Percentiles rank a stretch among this genome's conserved stretches.
These are phyloP conservation scores for Tragopan temminckii DNA, from an alignment of 2,797 vertebrate species.

Conservation along the genomic window DNA sequence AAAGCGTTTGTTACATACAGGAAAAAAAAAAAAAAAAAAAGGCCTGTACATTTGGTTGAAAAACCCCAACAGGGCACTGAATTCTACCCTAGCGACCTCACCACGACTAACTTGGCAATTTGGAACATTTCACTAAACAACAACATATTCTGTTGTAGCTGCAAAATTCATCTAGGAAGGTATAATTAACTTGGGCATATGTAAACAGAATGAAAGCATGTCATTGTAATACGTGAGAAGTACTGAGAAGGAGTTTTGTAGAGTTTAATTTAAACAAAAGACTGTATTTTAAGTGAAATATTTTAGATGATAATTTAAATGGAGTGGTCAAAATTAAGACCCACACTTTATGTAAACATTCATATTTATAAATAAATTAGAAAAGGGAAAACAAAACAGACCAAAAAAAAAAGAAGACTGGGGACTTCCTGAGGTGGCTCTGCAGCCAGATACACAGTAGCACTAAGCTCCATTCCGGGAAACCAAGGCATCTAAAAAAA, in stretches of 20 bases:
- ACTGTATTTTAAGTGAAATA: slow-evolving; percentile 44
- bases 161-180: slow-evolving; percentile 6
- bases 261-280: slow-evolving; percentile 68
- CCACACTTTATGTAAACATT: slow-evolving; percentile 79
- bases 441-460: slow-evolving; percentile 78
- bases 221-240: slow-evolving; percentile 43
- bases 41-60: slow-evolving; percentile 21
- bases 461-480: slow-evolving; percentile 75
- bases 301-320: slow-evolving; percentile 71
- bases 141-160: neutral
- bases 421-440: slow-evolving; percentile 80
- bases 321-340: slow-evolving; percentile 77
- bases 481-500: slow-evolving; percentile 81
- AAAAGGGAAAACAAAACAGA: neutral
- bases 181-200: slow-evolving; percentile 25
- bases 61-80: slow-evolving; percentile 13
- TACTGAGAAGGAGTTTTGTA: slow-evolving; percentile 35
- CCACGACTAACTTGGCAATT: slow-evolving; percentile 72
- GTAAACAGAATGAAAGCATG: slow-evolving; percentile 56
- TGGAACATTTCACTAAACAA: slow-evolving; percentile 27
- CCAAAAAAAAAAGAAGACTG: neutral
- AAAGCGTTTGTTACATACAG: neutral
- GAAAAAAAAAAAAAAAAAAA: neutral
- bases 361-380: slow-evolving; percentile 80
- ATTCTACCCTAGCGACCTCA: slow-evolving; percentile 21